Base-by-base conservation (phyloP, 2,797 vertebrate species). In the Vireo griseus region DNA sequence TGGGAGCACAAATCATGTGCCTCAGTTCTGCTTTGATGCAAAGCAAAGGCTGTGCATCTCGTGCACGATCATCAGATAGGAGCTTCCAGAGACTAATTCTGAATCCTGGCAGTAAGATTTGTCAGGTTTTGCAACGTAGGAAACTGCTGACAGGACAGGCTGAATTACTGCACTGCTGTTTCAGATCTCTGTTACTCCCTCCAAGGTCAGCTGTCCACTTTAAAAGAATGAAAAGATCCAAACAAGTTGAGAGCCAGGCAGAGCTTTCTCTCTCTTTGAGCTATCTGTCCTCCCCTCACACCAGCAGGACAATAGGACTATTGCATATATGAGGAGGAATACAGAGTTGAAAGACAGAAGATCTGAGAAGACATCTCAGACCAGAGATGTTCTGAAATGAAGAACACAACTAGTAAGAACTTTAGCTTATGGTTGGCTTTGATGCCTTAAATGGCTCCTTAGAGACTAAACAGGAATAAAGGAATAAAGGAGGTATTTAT, bases 71-170 rank as follows among this genome's bases (percentile, higher is more conserved):
- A 13, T 31, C 35, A 67, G 42, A 52, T 2, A 67, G 13, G 11
- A 74, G 13, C 17, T 86, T 61, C 82, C 13, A 22, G 51, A 90
- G n/a, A 65, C 50, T 61, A 65, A 78, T 68, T 44, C 57, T 80
- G 57, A 80, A 79, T 47, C 16, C n/a, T 71, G 45, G 52, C 29
- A 85, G 44, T 31, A n/a, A 83, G 50, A 68, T 65, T 72, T 57
- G 20, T 81, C 65, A 86, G 52, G 11, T 83, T 88, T 90, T 90
- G 54, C 35, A 54, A 76, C 7, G 28, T 63, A 79, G 51, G n/a
- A 83, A 88, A 65, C 47, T 68, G 33, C 35, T 85, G 73, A 59
- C 44, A 72, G n/a, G 69, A 58, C 59, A 65, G 61, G 5, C 42
- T 51, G 45, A 88, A 57, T 54, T 89, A 83, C 52, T 48, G 51